These are phyloP conservation scores for Thryonomys swinderianus DNA, from an alignment of 2,113 vertebrate genomes.

Conservation along the genomic window DNA sequence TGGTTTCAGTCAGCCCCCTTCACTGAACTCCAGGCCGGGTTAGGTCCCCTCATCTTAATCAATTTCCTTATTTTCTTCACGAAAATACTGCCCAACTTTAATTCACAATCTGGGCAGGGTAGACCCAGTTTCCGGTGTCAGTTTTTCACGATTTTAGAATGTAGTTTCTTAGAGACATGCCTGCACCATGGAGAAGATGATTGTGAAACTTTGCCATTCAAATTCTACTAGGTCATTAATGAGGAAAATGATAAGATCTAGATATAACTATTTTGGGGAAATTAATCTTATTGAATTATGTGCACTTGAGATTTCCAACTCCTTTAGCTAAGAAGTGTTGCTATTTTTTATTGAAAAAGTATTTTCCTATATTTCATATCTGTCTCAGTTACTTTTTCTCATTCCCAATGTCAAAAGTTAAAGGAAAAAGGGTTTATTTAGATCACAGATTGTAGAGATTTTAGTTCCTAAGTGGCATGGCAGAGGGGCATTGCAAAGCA, in stretches of 20 bases:
- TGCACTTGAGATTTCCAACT: not conserved
- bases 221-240: not conserved
- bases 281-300: conserved; percentile 7
- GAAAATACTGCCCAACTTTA: not conserved
- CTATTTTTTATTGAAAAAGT: not conserved
- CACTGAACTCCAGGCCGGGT: not conserved
- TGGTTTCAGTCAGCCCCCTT: not conserved
- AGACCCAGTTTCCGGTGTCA: not conserved
- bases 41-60: not conserved
- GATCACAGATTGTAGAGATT: not conserved
- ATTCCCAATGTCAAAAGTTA: not conserved
- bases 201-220: not conserved
- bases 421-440: not conserved
- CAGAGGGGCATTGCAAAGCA: not conserved
- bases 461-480: not conserved
- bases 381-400: not conserved
- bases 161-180: not conserved
- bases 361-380: not conserved
- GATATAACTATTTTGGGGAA: not conserved
- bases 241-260: not conserved
- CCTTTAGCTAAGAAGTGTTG: not conserved
- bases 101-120: not conserved
- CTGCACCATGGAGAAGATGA: not conserved
- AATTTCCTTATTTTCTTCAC: not conserved
- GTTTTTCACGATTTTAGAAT: not conserved